Evolutionary conservation across 1,140 invertebrate genomes (phyloP).

Genomic region (Pseudomyrmex gracilis): DNA sequence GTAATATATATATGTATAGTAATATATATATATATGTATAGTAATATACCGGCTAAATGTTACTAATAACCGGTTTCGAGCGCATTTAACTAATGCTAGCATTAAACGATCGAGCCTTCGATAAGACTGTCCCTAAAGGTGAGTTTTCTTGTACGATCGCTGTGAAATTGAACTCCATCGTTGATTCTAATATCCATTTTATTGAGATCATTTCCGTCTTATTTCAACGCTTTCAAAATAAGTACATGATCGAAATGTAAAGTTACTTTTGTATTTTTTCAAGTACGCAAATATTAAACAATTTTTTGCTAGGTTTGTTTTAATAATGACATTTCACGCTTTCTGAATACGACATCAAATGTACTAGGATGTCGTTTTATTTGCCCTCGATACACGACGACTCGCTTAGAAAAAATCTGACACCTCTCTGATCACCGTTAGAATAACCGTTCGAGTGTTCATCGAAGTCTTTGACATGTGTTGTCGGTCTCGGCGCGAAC

Average conservation of each 20-base stretch:
- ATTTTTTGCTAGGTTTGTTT: background rate
- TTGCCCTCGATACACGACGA: constrained; percentile 19
- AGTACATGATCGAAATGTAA: background rate
- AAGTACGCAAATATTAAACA: background rate
- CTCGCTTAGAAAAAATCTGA: constrained; percentile 48
- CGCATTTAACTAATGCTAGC: constrained; percentile 74
- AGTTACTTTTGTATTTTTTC: background rate
- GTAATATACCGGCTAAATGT: constrained; percentile 71
- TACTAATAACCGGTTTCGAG: constrained; percentile 75
- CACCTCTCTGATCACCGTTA: constrained; percentile 56
- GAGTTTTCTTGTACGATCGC: constrained; percentile 59
- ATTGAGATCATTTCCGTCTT: constrained; percentile 68
- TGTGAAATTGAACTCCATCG: constrained; percentile 59
- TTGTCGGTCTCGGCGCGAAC: background rate
- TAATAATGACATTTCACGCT: background rate
- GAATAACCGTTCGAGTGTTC: constrained; percentile 39
- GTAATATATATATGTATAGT: no score
- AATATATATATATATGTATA: background rate
- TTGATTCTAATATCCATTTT: constrained; percentile 68
- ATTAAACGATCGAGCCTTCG: constrained; percentile 70
- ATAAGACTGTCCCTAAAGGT: constrained; percentile 63
- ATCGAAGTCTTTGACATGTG: constrained; percentile 38
- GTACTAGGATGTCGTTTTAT: background rate
- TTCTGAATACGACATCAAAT: background rate
- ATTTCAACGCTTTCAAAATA: constrained; percentile 46